Base-by-base conservation (phyloP, 2,888 invertebrate genomes). In the Tribolium freemani region DNA sequence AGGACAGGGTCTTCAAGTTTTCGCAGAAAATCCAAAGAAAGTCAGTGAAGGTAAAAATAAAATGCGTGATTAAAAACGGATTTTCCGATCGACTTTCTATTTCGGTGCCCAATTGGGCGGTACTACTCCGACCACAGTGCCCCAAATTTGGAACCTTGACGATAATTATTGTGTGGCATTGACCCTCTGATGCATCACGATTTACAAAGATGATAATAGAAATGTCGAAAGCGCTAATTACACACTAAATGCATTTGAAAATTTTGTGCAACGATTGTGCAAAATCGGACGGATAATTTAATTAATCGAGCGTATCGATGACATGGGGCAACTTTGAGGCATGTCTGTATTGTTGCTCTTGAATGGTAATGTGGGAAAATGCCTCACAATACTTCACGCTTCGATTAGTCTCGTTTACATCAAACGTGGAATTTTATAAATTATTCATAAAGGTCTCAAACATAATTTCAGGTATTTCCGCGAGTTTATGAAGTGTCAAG, bases 181-280 rank as follows among this genome's bases (percentile, higher is more conserved):
- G 69, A 69, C 60, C 69, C 53, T 69, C 13, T 13, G 69, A 50
- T 60, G 69, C 69, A 69, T 48, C 69, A 45, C 60, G 67, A 67
- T 48, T 67, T 57, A 44, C 31, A 16, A 5, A 57, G 48, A 57
- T 66, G 66, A 66, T 67, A 67, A 67, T 57, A 67, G 56, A 45
- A 46, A 67, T 67, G 56, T 57, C 48, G 67, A 67, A 56, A 67
- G 57, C 57, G 69, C 13, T 60, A 69, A 69, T 69, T 46, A 66
- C 50, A 58, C 50, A 51, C 50, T 58, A 58, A 54, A 51, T 57
- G 57, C 38, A 57, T 50, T 68, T 54, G 26, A 57, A 48, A 50
- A 66, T 66, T 51, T 66, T 66, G 16, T 66, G 66, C 53, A 63
- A 66, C 30, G 9, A 30, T 60, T 60, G 48, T 48, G 26, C 26